A percentile compares a stretch with the other conserved stretches of the same genome.
Conservation (phyloP, 2,888 invertebrate species). For the Leptopterna dolabrata region DNA sequence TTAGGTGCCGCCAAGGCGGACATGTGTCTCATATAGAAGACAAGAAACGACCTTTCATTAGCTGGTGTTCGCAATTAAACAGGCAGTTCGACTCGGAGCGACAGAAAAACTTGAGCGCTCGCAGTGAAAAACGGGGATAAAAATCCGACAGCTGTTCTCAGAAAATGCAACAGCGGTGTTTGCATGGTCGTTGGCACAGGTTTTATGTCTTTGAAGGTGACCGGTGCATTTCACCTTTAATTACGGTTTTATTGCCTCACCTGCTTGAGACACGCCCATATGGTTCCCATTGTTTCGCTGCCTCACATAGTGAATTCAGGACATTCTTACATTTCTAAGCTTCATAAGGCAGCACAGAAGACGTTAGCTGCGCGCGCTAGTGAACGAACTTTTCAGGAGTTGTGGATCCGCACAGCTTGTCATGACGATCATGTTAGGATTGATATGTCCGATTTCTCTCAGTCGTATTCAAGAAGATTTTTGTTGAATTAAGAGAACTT, state of each 20-base stretch:
- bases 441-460: no score
- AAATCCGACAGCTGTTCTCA: not conserved
- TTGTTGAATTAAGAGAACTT: no score
- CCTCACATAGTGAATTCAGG: not conserved
- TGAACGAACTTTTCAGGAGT: no score
- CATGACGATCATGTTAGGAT: no score
- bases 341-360: not conserved
- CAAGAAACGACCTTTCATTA: slow-evolving; percentile 33
- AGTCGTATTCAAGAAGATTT: no score
- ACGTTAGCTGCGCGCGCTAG: no score
- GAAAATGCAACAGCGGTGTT: not conserved
- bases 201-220: not conserved
- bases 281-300: not conserved
- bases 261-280: not conserved
- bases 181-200: not conserved
- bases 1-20: slow-evolving; percentile 47
- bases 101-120: not conserved
- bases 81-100: not conserved
- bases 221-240: not conserved
- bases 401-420: no score
- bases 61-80: slow-evolving; percentile 31
- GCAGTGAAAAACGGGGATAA: not conserved
- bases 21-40: slow-evolving; percentile 40
- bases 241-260: not conserved
- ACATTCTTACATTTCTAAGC: not conserved